Conservation (phyloP, 1,140 invertebrate species). For the Venustaconcha ellipsiformis region DNA sequence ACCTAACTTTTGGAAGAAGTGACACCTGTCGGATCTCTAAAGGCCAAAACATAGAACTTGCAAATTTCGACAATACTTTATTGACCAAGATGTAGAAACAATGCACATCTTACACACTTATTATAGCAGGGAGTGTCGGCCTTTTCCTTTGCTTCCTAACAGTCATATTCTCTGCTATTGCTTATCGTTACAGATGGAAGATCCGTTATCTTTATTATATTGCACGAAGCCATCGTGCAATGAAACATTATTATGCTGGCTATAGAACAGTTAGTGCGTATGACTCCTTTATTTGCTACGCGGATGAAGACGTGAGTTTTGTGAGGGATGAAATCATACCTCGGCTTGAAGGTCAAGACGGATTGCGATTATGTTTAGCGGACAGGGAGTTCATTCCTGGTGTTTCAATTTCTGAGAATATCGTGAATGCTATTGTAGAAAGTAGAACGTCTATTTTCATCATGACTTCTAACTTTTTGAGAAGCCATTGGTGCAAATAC, state of each 20-base stretch:
- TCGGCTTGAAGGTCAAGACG: constrained; percentile 30
- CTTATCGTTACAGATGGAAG: constrained; percentile 24
- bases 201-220: constrained; percentile 19
- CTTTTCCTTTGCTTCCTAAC: constrained; percentile 7
- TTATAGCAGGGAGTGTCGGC: constrained; percentile 5
- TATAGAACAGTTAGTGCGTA: constrained; percentile 7
- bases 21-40: constrained; percentile 1
- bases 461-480: constrained; percentile 75
- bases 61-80: not conserved
- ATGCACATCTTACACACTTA: constrained; percentile 2
- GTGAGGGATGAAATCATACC: constrained; percentile 29
- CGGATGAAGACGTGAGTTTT: constrained; percentile 35
- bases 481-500: constrained; percentile 77
- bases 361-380: constrained; percentile 43
- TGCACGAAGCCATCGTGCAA: not conserved
- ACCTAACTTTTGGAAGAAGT: not conserved
- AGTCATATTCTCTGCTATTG: constrained; percentile 9
- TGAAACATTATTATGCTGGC: not conserved
- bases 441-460: constrained; percentile 76
- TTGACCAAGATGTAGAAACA: not conserved
- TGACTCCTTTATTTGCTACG: constrained; percentile 50
- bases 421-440: constrained; percentile 73
- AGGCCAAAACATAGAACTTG: not conserved
- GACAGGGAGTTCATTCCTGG: constrained; percentile 56
- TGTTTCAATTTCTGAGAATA: constrained; percentile 73